Evolutionary conservation across 2,113 vertebrate species (phyloP).

Genomic region (Synodontis membranacea): DNA sequence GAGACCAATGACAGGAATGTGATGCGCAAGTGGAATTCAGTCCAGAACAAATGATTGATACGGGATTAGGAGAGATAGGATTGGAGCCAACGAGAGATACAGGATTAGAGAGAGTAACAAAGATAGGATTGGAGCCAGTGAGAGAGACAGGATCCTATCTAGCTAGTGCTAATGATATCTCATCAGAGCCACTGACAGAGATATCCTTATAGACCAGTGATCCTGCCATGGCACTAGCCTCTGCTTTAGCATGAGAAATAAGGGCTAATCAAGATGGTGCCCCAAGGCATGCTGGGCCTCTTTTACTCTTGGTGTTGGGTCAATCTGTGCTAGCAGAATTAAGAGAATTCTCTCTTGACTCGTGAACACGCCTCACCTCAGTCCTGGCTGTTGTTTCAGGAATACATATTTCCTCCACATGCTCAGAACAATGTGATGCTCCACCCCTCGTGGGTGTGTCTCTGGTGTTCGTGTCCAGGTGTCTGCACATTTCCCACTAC

Average conservation of each 20-base stretch:
- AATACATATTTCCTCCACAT: not conserved
- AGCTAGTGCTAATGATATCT: not conserved
- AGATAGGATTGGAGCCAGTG: slow-evolving; percentile 4
- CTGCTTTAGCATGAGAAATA: not conserved
- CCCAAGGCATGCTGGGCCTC: not conserved
- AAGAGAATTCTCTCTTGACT: too few species aligned
- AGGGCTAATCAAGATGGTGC: not conserved
- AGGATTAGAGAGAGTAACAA: not conserved
- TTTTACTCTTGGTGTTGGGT: not conserved
- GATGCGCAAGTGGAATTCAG: not conserved
- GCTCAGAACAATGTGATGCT: not conserved
- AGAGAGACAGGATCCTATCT: not conserved
- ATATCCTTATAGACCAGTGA: not conserved
- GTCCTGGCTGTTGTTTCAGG: not conserved
- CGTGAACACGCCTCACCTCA: too few species aligned
- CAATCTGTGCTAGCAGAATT: not conserved
- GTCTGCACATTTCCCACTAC: not conserved
- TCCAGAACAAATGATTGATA: not conserved
- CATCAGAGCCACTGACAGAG: not conserved
- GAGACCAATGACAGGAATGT: not conserved
- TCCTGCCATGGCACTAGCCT: not conserved
- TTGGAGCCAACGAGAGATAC: not conserved
- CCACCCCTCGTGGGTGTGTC: not conserved
- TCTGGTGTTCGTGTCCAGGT: not conserved
- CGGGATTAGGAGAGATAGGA: not conserved